Conservation (phyloP, 1,140 invertebrate species). For the Carposina sasakii region DNA sequence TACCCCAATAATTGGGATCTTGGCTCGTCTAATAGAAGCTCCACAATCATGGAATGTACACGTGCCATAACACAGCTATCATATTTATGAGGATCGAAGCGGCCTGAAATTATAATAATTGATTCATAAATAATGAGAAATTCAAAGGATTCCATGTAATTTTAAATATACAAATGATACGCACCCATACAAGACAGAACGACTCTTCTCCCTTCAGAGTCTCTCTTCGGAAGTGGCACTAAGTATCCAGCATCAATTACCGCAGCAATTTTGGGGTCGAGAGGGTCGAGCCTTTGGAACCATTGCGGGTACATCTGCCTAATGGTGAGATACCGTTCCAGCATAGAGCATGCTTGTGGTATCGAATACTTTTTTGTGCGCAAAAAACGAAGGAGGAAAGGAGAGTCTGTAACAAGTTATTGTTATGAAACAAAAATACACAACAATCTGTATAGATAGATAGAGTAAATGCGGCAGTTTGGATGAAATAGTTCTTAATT, state of each 20-base stretch:
- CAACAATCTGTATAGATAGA: no score
- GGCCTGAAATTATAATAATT: conserved; percentile 61
- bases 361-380: conserved; percentile 90
- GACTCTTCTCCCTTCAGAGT: conserved; percentile 81
- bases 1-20: conserved; percentile 84
- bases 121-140: no score
- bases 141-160: background rate
- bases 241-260: conserved; percentile 87
- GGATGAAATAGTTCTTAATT: no score
- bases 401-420: conserved; percentile 79
- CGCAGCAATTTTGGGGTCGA: conserved; percentile 81
- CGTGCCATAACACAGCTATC: conserved; percentile 84
- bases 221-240: conserved; percentile 82
- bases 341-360: conserved; percentile 86
- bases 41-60: conserved; percentile 83
- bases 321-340: conserved; percentile 88
- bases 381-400: conserved; percentile 87
- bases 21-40: conserved; percentile 85
- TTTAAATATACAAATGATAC: no score
- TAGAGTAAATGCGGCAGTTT: no score
- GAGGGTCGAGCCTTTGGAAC: conserved; percentile 85
- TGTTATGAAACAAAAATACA: no score
- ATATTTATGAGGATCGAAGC: conserved; percentile 81
- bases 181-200: conserved; percentile 83
- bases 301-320: conserved; percentile 86